Evolutionary conservation across 2,113 vertebrate species (phyloP).

Genomic region (Andinoacara biseriatus): DNA sequence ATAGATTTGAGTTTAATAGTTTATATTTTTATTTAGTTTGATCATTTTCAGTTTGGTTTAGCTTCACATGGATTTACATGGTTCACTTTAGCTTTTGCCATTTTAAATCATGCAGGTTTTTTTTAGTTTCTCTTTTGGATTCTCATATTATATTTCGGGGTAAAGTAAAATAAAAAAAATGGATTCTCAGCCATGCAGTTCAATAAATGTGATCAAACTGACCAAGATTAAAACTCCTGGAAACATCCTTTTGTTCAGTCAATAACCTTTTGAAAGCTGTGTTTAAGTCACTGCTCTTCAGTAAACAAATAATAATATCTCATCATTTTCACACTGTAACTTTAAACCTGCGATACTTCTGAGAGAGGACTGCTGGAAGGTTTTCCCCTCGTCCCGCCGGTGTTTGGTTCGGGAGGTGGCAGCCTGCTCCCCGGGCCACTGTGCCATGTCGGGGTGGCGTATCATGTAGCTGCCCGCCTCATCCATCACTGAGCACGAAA

Average conservation of each 20-base stretch:
- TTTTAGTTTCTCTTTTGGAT: too few relatives aligned
- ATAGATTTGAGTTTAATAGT: background rate
- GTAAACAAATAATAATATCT: background rate
- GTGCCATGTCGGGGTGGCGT: background rate
- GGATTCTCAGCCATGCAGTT: too few relatives aligned
- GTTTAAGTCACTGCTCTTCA: background rate
- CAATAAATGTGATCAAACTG: background rate
- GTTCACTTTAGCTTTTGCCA: too few relatives aligned
- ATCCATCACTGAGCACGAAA: conserved; percentile 8
- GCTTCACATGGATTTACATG: too few relatives aligned
- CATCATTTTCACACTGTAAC: background rate
- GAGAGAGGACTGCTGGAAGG: background rate
- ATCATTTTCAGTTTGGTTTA: background rate
- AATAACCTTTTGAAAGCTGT: background rate
- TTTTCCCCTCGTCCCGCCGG: background rate
- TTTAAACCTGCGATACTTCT: background rate
- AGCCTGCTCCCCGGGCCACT: conserved; percentile 1
- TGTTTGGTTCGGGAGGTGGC: background rate
- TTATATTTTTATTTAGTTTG: background rate
- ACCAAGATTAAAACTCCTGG: background rate
- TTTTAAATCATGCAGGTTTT: too few relatives aligned
- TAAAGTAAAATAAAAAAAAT: too few relatives aligned
- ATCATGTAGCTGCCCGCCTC: background rate
- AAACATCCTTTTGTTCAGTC: background rate
- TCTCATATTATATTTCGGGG: too few relatives aligned